phyloP scores from a whole-genome alignment of 2,888 invertebrate genomes.

The Conistra vaccinii region DNA sequence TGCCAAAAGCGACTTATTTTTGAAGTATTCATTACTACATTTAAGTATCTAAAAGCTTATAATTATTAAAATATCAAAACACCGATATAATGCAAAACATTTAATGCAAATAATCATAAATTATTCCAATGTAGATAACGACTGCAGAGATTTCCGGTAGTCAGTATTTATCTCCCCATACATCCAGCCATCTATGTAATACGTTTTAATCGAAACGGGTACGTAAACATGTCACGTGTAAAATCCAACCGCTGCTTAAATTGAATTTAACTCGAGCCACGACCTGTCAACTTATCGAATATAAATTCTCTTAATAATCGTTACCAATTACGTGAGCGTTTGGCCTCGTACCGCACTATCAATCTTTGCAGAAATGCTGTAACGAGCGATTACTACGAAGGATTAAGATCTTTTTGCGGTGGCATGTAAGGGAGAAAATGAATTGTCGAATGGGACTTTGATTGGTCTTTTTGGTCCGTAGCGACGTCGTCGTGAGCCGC shows the following conservation, averaged over 20 bases:
- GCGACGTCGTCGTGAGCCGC: conserved; percentile 74
- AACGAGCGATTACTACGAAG: conserved; percentile 75
- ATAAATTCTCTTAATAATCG: conserved; percentile 88
- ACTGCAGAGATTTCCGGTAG: conserved; percentile 56
- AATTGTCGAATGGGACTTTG: conserved; percentile 77
- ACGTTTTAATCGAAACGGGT: conserved; percentile 72
- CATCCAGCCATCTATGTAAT: conserved; percentile 62
- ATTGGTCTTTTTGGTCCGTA: conserved; percentile 75
- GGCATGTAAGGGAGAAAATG: conserved; percentile 82
- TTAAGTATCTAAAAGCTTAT: neutral
- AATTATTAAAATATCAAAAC: neutral
- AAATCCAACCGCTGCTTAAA: conserved; percentile 78
- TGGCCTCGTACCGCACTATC: conserved; percentile 82
- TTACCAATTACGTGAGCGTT: conserved; percentile 87
- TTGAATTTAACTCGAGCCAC: conserved; percentile 82
- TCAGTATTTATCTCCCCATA: conserved; percentile 54
- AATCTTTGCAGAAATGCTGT: conserved; percentile 78
- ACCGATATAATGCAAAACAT: conserved; percentile 1
- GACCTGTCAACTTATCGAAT: conserved; percentile 86
- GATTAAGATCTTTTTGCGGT: conserved; percentile 84
- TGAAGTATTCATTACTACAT: no score
- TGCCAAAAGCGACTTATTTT: neutral
- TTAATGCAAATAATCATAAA: conserved; percentile 22
- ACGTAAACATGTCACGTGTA: conserved; percentile 81
- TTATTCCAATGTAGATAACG: conserved; percentile 46